A percentile compares a stretch with the other conserved stretches of the same genome.
phyloP scores from a whole-genome alignment of 1,140 invertebrate species.

The Eubasilissa regina region DNA sequence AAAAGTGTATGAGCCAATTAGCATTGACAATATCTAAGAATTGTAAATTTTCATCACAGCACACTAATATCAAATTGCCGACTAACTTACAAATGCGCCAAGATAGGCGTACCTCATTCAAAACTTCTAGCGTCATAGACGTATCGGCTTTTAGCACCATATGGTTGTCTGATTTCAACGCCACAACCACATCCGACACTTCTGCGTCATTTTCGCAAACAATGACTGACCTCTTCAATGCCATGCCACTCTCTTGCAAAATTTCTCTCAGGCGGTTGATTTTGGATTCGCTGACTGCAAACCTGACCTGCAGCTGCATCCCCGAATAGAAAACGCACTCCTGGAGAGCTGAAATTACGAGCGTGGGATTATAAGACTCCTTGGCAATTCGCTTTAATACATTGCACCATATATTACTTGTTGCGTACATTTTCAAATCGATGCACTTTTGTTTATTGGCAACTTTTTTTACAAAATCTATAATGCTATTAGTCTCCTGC shows the following conservation, averaged over 20 bases:
- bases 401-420: conserved; percentile 65
- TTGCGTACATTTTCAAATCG: conserved; percentile 38
- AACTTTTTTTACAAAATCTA: not conserved
- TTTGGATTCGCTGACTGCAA: conserved; percentile 55
- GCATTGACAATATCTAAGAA: conserved; percentile 67
- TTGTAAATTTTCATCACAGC: conserved; percentile 66
- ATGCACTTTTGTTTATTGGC: conserved; percentile 8
- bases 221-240: conserved; percentile 64
- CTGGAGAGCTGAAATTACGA: conserved; percentile 66
- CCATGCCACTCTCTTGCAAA: not conserved
- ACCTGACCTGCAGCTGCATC: conserved; percentile 63
- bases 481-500: not conserved
- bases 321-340: conserved; percentile 69
- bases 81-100: conserved; percentile 6
- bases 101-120: not conserved
- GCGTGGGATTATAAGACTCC: conserved; percentile 64
- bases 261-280: not conserved
- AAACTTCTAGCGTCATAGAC: conserved; percentile 1
- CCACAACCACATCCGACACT: conserved; percentile 51
- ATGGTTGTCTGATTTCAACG: not conserved
- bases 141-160: not conserved
- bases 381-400: conserved; percentile 65
- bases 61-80: conserved; percentile 64
- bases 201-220: conserved; percentile 66
- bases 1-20: conserved; percentile 66